Conservation (phyloP, 1,140 invertebrate species). For the Drosophila aff. region DNA sequence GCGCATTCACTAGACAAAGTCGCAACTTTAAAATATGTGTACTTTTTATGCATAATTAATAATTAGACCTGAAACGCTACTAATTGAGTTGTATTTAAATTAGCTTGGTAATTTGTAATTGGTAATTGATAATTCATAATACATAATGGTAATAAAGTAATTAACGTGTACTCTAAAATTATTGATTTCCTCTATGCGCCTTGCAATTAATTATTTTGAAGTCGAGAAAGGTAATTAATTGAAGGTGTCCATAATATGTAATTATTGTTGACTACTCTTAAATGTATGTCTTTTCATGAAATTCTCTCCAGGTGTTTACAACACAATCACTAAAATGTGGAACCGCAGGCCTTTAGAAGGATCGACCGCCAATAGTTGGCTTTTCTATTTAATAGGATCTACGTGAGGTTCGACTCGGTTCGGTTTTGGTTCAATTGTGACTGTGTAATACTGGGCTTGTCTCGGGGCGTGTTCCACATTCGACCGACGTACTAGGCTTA, state of each 20-base stretch:
- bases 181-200: constrained; percentile 41
- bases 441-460: constrained; percentile 66
- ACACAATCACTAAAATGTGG: constrained; percentile 80
- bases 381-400: constrained; percentile 31
- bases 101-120: constrained; percentile 43
- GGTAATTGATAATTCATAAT: constrained; percentile 52
- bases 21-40: constrained; percentile 46
- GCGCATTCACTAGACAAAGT: constrained; percentile 49
- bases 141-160: constrained; percentile 73
- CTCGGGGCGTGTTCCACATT: constrained; percentile 52
- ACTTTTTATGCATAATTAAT: constrained; percentile 37
- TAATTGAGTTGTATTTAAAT: constrained; percentile 52
- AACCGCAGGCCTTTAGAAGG: constrained; percentile 65
- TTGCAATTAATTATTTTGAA: constrained; percentile 24
- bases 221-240: constrained; percentile 35
- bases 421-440: constrained; percentile 22
- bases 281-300: constrained; percentile 74
- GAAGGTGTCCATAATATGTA: constrained; percentile 43
- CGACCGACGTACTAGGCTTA: constrained; percentile 44
- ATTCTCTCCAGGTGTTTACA: constrained; percentile 82
- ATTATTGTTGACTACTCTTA: constrained; percentile 62
- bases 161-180: constrained; percentile 55
- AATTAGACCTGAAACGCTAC: constrained; percentile 51
- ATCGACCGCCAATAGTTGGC: constrained; percentile 31
- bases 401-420: constrained; percentile 27